Conservation (phyloP, 2,113 vertebrate species). For the Paradoxurus hermaphroditus region DNA sequence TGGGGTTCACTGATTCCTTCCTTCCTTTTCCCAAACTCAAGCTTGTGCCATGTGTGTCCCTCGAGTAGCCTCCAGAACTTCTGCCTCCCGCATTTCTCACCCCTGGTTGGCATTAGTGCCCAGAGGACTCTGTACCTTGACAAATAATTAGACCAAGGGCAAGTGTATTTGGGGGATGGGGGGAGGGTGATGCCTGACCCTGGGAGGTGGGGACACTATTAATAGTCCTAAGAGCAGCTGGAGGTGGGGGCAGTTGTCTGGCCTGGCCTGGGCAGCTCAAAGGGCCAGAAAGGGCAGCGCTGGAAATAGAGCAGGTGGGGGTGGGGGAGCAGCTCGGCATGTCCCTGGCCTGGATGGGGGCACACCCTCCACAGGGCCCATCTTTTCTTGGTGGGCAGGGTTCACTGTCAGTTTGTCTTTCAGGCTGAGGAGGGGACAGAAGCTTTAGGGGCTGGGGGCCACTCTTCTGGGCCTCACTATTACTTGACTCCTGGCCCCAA, state of each 20-base stretch:
- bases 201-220: slow-evolving; percentile 67
- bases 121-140: slow-evolving; percentile 36
- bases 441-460: background rate
- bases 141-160: slow-evolving; percentile 72
- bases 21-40: background rate
- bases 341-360: background rate
- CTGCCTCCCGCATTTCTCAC: background rate
- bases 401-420: background rate
- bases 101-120: background rate
- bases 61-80: background rate
- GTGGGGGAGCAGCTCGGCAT: background rate
- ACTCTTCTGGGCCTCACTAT: background rate
- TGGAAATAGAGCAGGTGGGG: slow-evolving; percentile 41
- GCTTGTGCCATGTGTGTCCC: background rate
- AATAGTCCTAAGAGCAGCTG: slow-evolving; percentile 72
- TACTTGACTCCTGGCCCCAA: slow-evolving; percentile 1
- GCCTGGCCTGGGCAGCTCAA: slow-evolving; percentile 43
- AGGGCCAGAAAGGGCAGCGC: slow-evolving; percentile 62
- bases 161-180: slow-evolving; percentile 65
- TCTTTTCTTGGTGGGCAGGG: background rate
- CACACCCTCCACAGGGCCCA: background rate
- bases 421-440: background rate
- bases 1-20: background rate
- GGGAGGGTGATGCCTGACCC: slow-evolving; percentile 16
- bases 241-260: slow-evolving; percentile 53